Evolutionary conservation across 2,113 vertebrate species (phyloP).

Genomic region (Pygoscelis antarcticus): DNA sequence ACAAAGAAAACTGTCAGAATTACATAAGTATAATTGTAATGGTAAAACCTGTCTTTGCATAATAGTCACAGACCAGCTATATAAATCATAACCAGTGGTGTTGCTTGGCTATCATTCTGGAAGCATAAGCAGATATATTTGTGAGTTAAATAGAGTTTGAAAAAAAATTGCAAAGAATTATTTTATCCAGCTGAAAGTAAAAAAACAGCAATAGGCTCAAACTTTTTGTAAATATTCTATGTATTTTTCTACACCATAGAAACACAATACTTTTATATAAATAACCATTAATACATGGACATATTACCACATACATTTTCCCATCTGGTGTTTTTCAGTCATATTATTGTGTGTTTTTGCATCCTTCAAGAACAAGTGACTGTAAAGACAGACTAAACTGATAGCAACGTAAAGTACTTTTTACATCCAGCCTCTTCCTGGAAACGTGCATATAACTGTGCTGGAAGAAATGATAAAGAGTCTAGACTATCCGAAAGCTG

Average conservation of each 20-base stretch:
- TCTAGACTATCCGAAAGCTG: neutral
- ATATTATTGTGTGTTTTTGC: neutral
- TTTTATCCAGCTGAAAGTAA: neutral
- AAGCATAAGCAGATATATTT: constrained; percentile 17
- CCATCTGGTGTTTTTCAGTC: neutral
- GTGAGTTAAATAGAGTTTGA: neutral
- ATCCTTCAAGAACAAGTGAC: neutral
- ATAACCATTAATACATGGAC: neutral
- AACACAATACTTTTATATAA: neutral
- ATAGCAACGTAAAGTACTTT: neutral
- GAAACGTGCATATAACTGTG: neutral
- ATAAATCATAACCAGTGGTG: neutral
- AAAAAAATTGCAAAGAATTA: neutral
- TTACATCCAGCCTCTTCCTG: neutral
- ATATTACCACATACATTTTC: neutral
- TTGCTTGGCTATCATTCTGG: neutral
- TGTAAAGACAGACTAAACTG: neutral
- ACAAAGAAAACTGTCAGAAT: constrained; percentile 68
- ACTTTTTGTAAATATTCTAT: neutral
- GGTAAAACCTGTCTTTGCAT: constrained; percentile 35
- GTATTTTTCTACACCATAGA: neutral
- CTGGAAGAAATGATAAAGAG: neutral
- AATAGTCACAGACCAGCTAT: constrained; percentile 3
- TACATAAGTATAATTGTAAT: constrained; percentile 30
- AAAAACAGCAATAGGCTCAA: neutral